Conservation (phyloP, 2,113 vertebrate species). For the Pomatorhinus ruficollis region DNA sequence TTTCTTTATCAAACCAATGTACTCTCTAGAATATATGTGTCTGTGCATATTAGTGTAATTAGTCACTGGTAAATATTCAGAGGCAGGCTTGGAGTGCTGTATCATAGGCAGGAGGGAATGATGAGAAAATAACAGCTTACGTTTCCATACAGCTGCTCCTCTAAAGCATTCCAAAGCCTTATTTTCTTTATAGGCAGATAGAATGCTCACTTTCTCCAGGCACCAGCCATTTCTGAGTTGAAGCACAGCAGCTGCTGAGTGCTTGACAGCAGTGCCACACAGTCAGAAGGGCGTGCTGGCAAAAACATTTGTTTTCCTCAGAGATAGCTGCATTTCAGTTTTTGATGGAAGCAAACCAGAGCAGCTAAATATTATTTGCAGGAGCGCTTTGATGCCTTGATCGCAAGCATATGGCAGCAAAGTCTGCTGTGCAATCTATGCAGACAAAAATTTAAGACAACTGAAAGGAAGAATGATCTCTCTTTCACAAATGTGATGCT, state of each 20-base stretch:
- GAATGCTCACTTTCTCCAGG: background rate
- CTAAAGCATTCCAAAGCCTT: background rate
- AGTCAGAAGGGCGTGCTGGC: rapidly evolving
- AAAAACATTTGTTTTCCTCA: constrained; percentile 10
- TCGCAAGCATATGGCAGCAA: background rate
- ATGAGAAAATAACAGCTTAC: background rate
- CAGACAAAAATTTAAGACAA: background rate
- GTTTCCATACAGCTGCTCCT: background rate
- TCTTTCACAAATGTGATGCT: background rate
- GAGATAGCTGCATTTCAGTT: background rate
- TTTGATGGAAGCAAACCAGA: background rate
- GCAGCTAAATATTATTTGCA: background rate
- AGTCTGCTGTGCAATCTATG: background rate
- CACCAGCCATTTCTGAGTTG: background rate
- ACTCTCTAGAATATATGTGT: background rate
- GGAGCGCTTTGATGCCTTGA: background rate
- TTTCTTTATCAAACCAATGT: background rate
- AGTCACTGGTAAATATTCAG: background rate
- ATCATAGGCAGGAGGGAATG: background rate
- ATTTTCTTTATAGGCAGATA: background rate
- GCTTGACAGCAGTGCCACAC: background rate
- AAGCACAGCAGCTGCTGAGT: background rate
- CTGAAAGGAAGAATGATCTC: background rate
- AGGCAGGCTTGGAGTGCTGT: background rate
- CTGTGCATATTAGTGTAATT: background rate